A percentile compares a stretch with the other conserved stretches of the same genome.
Conservation (phyloP, 2,888 invertebrate species). For the Choristoneura rosaceana region DNA sequence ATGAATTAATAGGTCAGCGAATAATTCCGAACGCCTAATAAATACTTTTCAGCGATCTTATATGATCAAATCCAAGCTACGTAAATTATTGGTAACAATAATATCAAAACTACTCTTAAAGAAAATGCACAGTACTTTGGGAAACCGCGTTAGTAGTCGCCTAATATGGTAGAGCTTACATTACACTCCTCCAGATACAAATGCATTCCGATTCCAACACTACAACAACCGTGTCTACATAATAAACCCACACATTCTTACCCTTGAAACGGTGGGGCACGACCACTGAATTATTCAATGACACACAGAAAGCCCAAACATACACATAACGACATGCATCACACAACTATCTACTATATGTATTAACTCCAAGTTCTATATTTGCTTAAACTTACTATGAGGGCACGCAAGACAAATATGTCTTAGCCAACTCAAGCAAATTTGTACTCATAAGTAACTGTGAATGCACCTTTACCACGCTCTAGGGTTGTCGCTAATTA, state of each 20-base stretch:
- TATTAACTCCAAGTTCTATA: constrained; percentile 66
- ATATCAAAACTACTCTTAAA: no score
- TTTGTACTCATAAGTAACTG: constrained; percentile 79
- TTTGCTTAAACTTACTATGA: constrained; percentile 69
- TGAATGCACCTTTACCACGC: constrained; percentile 76
- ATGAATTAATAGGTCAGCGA: no score
- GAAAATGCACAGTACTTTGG: no score
- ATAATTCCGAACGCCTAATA: no score
- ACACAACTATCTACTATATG: constrained; percentile 66
- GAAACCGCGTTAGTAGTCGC: no score
- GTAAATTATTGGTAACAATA: no score
- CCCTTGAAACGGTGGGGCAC: constrained; percentile 83
- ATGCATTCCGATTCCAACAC: constrained; percentile 51
- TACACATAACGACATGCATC: constrained; percentile 75
- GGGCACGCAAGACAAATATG: constrained; percentile 80
- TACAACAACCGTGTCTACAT: constrained; percentile 23
- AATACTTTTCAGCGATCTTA: no score
- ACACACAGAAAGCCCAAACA: constrained; percentile 82
- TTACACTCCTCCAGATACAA: constrained; percentile 1
- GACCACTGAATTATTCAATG: constrained; percentile 84
- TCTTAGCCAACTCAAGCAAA: constrained; percentile 77
- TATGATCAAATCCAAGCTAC: no score
- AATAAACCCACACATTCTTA: constrained; percentile 75
- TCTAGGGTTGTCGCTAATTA: constrained; percentile 72
- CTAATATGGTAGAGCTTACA: not conserved